These are phyloP conservation scores for Onthophagus taurus DNA, from an alignment of 1,140 invertebrate species.

Conservation along the genomic window DNA sequence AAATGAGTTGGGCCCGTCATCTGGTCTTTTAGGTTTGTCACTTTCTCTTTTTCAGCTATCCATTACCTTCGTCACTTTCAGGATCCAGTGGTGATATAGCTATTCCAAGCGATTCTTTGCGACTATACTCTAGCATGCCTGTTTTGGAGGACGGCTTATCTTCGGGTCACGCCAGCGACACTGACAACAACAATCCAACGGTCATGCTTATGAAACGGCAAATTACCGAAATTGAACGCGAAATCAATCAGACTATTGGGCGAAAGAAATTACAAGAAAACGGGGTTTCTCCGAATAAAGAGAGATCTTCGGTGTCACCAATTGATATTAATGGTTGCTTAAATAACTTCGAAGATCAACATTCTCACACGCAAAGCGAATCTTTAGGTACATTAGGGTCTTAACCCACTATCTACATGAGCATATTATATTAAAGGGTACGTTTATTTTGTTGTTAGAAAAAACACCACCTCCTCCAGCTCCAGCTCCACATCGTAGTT, in stretches of 20 bases:
- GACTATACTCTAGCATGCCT: conserved; percentile 71
- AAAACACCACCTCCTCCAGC: conserved; percentile 58
- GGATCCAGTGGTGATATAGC: conserved; percentile 46
- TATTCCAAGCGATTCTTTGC: conserved; percentile 45
- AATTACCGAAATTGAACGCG: conserved; percentile 63
- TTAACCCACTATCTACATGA: too few species aligned
- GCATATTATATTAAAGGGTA: too few species aligned
- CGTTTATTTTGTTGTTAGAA: conserved; percentile 17
- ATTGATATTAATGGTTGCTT: conserved; percentile 43
- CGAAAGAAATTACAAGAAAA: conserved; percentile 31
- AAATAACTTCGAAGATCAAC: conserved; percentile 38
- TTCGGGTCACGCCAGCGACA: conserved; percentile 85
- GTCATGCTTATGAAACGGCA: conserved; percentile 64
- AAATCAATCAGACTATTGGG: conserved; percentile 53
- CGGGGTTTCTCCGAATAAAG: conserved; percentile 26
- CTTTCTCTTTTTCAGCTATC: not conserved
- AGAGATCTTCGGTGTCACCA: conserved; percentile 29
- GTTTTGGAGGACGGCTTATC: conserved; percentile 90
- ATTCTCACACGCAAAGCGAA: conserved; percentile 27
- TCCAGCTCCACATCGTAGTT: conserved; percentile 48
- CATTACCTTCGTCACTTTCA: conserved; percentile 34
- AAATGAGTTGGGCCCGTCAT: conserved; percentile 46
- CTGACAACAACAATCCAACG: conserved; percentile 74
- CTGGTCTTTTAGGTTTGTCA: conserved; percentile 27
- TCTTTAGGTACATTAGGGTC: conserved; percentile 28